Conservation (phyloP, 2,113 vertebrate species). For the Spheniscus mendiculus region DNA sequence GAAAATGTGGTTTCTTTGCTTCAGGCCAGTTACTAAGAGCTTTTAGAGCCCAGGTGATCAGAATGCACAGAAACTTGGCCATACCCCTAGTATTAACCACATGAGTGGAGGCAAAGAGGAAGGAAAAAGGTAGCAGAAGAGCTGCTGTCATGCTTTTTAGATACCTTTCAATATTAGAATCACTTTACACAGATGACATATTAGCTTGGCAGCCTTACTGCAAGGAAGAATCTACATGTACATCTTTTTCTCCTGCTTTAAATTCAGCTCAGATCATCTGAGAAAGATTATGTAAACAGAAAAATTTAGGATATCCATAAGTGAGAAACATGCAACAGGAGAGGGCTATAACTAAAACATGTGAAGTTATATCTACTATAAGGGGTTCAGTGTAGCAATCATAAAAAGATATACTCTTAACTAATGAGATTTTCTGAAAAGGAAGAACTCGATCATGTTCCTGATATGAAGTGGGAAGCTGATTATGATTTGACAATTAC, state of each 20-base stretch:
- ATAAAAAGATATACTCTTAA: neutral
- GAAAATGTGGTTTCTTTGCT: neutral
- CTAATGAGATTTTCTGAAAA: neutral
- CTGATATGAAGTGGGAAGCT: neutral
- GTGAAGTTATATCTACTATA: neutral
- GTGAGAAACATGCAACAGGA: neutral
- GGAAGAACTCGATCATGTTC: neutral
- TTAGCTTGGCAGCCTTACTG: neutral
- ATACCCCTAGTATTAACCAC: neutral
- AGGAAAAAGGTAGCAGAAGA: neutral
- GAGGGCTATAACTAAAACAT: neutral
- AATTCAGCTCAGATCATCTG: neutral
- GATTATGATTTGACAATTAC: conserved; percentile 35
- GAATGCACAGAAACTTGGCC: neutral
- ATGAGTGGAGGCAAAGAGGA: neutral
- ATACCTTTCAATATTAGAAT: neutral
- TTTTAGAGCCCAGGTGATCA: neutral
- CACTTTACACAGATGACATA: neutral
- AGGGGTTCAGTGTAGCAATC: neutral
- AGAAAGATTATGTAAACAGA: neutral
- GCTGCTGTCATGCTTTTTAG: neutral
- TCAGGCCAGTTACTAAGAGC: neutral
- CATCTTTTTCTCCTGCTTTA: neutral
- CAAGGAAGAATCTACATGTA: neutral
- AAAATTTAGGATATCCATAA: neutral